These are phyloP conservation scores for Sisor rabdophorus DNA, from an alignment of 2,113 vertebrate species.

Conservation along the genomic window DNA sequence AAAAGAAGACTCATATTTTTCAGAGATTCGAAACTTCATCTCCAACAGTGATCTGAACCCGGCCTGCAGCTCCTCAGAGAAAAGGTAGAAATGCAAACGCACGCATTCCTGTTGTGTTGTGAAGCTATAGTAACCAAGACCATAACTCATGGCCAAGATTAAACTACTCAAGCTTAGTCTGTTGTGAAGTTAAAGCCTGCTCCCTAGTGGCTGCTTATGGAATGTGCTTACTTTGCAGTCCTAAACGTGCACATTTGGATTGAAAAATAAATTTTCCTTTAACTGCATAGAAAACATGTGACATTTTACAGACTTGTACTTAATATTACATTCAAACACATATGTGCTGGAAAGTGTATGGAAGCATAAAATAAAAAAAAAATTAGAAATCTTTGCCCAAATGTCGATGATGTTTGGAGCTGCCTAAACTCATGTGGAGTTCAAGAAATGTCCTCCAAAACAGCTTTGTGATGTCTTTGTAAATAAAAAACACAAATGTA, in stretches of 20 bases:
- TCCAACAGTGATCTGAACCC: constrained; percentile 95
- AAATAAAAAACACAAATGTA: constrained; percentile 32
- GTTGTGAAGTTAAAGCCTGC: constrained; percentile 13
- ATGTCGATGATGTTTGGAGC: neutral
- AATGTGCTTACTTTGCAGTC: constrained; percentile 9
- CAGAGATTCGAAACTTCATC: constrained; percentile 99
- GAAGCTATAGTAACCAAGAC: constrained; percentile 37
- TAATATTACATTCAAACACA: constrained; percentile 10
- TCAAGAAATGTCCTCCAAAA: neutral
- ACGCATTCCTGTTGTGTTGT: constrained; percentile 25
- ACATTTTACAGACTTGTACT: constrained; percentile 25
- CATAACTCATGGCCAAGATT: neutral
- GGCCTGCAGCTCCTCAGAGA: constrained; percentile 82
- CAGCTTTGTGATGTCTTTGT: neutral
- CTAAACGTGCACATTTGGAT: neutral
- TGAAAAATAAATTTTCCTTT: neutral
- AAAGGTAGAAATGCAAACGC: constrained; percentile 70
- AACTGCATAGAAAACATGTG: neutral
- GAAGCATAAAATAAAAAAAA: constrained; percentile 18
- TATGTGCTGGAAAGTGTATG: constrained; percentile 17
- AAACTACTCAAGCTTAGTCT: neutral
- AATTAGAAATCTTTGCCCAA: constrained; percentile 18
- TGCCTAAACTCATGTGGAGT: constrained; percentile 7
- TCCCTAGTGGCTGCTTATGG: constrained; percentile 24
- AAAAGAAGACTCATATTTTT: constrained; percentile 98